These are phyloP conservation scores for Nylanderia fulva DNA, from an alignment of 1,140 invertebrate genomes.

Conservation along the genomic window DNA sequence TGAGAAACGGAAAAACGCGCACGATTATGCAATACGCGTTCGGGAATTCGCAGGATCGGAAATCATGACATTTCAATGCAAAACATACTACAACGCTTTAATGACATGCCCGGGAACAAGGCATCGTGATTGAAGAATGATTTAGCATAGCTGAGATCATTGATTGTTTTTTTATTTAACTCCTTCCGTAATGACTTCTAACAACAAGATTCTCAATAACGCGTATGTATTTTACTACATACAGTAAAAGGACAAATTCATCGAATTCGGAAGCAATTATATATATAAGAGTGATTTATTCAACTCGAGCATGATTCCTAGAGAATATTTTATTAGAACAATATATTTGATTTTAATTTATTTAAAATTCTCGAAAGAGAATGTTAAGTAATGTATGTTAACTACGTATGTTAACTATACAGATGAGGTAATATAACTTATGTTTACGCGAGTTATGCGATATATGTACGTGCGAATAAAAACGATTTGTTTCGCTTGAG, in stretches of 20 bases:
- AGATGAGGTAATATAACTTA: not conserved
- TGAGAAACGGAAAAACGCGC: conserved; percentile 42
- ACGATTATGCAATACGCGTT: conserved; percentile 38
- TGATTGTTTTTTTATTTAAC: conserved; percentile 27
- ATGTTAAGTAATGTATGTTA: not conserved
- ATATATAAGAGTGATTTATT: not conserved
- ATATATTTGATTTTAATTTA: not conserved
- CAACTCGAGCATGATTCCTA: not conserved
- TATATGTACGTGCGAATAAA: not conserved
- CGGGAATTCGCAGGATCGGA: conserved; percentile 27
- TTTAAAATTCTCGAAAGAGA: not conserved
- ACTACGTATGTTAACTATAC: not conserved
- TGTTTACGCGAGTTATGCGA: not conserved
- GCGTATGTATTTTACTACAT: not conserved
- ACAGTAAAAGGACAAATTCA: not conserved
- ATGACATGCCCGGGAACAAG: conserved; percentile 8
- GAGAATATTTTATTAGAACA: not conserved
- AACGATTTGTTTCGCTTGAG: conserved; percentile 1
- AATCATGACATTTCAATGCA: conserved; percentile 35
- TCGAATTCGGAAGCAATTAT: not conserved
- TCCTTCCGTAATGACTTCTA: conserved; percentile 21
- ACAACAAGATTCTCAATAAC: conserved; percentile 18
- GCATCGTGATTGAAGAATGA: conserved; percentile 15
- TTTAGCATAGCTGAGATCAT: conserved; percentile 21
- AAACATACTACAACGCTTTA: conserved; percentile 27